phyloP scores from a whole-genome alignment of 2,888 invertebrate species.

The Eilema griseolum region DNA sequence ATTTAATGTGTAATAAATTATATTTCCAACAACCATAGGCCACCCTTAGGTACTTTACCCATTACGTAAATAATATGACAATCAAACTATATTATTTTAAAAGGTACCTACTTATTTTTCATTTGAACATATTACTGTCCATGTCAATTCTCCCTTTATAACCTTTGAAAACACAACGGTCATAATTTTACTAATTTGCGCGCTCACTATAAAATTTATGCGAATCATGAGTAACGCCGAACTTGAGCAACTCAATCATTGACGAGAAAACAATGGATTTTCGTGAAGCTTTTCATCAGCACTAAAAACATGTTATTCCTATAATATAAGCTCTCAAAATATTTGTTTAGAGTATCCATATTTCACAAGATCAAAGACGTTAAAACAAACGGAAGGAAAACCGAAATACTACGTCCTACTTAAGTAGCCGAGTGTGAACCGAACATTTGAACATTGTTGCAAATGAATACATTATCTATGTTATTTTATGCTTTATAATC shows the following conservation, averaged over 20 bases:
- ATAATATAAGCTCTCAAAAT: constrained; percentile 24
- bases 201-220: neutral
- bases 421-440: constrained; percentile 23
- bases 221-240: constrained; percentile 1
- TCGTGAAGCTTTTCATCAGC: constrained; percentile 10
- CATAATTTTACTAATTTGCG: neutral
- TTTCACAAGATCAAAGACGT: constrained; percentile 42
- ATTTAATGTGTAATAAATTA: neutral
- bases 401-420: constrained; percentile 32
- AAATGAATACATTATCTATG: constrained; percentile 50
- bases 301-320: constrained; percentile 19
- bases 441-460: constrained; percentile 45
- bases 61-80: no score
- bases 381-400: constrained; percentile 20
- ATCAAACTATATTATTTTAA: no score
- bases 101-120: no score
- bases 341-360: constrained; percentile 29
- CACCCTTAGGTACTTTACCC: neutral
- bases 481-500: constrained; percentile 50
- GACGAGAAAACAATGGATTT: constrained; percentile 3
- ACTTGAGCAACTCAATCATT: neutral
- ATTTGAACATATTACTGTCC: neutral
- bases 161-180: neutral
- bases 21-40: no score
- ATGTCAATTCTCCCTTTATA: no score